These are phyloP conservation scores for Catostomus latipinnis DNA, from an alignment of 2,797 vertebrate genomes.

Conservation along the genomic window DNA sequence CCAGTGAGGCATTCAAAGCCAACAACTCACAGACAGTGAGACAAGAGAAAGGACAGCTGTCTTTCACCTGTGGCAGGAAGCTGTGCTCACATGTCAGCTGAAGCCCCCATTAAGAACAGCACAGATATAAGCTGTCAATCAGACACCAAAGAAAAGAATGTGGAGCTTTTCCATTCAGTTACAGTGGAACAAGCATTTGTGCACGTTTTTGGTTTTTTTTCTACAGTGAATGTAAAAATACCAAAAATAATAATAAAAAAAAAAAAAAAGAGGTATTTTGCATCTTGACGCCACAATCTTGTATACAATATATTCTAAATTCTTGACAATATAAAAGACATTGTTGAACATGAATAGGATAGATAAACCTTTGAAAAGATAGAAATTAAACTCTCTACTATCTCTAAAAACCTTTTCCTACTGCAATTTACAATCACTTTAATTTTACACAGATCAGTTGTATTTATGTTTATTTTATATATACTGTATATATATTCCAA, in stretches of 20 bases:
- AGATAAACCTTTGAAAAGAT: not conserved
- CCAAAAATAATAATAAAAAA: too few species aligned
- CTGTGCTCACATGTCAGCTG: conserved; percentile 24
- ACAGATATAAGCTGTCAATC: conserved; percentile 55
- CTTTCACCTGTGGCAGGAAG: conserved; percentile 41
- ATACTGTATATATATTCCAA: not conserved
- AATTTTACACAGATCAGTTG: not conserved
- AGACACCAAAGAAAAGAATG: conserved; percentile 28
- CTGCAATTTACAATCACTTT: not conserved
- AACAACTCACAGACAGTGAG: conserved; percentile 33
- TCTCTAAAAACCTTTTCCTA: too few species aligned
- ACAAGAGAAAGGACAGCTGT: conserved; percentile 23
- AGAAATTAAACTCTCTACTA: not conserved
- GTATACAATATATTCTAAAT: not conserved
- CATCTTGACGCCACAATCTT: not conserved
- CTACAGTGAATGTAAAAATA: not conserved
- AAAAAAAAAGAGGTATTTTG: not conserved
- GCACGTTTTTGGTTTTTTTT: not conserved
- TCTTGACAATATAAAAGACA: not conserved
- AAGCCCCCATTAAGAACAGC: conserved; percentile 41
- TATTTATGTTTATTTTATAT: not conserved
- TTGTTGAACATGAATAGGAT: not conserved
- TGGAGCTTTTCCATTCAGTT: conserved; percentile 40
- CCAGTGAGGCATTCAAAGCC: not conserved
- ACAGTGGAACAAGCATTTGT: conserved; percentile 1